Evolutionary conservation across 2,797 vertebrate genomes (phyloP), one percentile per base, ranked within the genome.

Genomic region (Menidia menidia): DNA sequence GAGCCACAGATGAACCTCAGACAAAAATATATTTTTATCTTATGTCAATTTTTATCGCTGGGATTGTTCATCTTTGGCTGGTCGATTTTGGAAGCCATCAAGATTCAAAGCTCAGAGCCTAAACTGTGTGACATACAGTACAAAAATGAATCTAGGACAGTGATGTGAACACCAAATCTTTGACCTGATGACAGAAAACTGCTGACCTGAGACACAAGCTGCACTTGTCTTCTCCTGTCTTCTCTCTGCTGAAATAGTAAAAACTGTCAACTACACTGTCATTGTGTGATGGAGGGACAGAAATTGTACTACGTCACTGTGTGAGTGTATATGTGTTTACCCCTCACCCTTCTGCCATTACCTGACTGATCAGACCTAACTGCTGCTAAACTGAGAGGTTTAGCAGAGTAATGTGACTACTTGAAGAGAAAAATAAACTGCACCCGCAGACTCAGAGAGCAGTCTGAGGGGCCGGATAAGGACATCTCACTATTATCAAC

Each of bases 141-240:
- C 86, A 88, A 85, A 85, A 88, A 92, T 88, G 87, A 86, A 71
- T 89, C 85, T 84, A 77, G 74, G 82, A 92, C 91, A 92, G 89
- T 91, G 87, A 91, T 63, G 88, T 81, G 88, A 89, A 92, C 87
- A 92, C 85, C 86, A 92, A 90, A 77, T 92, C 80, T 93, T 92
- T 90, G 89, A 92, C 92, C 93, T 89, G 89, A 92, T 87, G 90
- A 92, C 88, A 94, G 87, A 93, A 93, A 93, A 77, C 92, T 92
- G 93, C 94, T 95, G 93, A 95, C 94, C 94, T 95, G 94, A 95
- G 89, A 94, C 92, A 94, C 93, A 95, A 94, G 94, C 93, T 95
- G 94, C 91, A 94, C 89, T 94, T 93, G 94, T 93, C 92, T 93
- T 94, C 93, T 94, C 94, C 94, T 95, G 93, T 95, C 94, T 95